Conservation (phyloP, 92 coral and sea anemone species). For the Pocillopora meandrina region DNA sequence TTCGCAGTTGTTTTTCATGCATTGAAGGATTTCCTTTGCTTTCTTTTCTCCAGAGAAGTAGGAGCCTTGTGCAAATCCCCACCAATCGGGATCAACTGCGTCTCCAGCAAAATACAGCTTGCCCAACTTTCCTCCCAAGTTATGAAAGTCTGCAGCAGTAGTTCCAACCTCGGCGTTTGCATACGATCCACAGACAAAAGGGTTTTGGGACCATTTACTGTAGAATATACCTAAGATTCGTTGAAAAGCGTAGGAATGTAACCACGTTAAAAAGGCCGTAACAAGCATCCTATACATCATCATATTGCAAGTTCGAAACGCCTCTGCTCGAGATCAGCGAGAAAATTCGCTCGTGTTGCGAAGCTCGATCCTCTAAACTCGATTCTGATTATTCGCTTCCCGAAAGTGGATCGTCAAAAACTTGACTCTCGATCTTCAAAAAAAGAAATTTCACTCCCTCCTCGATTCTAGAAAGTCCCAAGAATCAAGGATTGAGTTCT, state of each 20-base stretch:
- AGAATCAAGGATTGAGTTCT: too few relatives aligned
- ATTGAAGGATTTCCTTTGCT: constrained; percentile 44
- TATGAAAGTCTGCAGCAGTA: constrained; percentile 28
- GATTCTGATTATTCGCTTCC: too few relatives aligned
- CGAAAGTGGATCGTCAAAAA: too few relatives aligned
- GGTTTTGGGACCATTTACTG: constrained; percentile 59
- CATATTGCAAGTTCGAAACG: too few relatives aligned
- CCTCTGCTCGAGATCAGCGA: too few relatives aligned
- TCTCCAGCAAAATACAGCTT: constrained; percentile 61
- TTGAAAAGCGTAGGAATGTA: background rate
- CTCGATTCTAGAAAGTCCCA: too few relatives aligned
- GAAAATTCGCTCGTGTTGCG: too few relatives aligned
- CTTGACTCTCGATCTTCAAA: too few relatives aligned
- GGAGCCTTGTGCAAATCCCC: constrained; percentile 57
- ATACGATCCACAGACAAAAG: constrained; percentile 48
- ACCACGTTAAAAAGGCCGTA: too few relatives aligned
- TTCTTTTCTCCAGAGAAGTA: constrained; percentile 45
- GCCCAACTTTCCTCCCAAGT: constrained; percentile 49
- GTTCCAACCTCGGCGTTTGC: constrained; percentile 57
- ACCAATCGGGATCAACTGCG: constrained; percentile 42
- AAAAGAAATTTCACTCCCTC: too few relatives aligned
- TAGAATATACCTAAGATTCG: constrained; percentile 42
- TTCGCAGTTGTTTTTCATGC: constrained; percentile 20
- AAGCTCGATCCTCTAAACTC: too few relatives aligned
- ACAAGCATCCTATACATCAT: too few relatives aligned